A percentile compares a stretch with the other conserved stretches of the same genome.
phyloP scores from a whole-genome alignment of 2,797 vertebrate genomes.

The Melanotaenia maccullochi region DNA sequence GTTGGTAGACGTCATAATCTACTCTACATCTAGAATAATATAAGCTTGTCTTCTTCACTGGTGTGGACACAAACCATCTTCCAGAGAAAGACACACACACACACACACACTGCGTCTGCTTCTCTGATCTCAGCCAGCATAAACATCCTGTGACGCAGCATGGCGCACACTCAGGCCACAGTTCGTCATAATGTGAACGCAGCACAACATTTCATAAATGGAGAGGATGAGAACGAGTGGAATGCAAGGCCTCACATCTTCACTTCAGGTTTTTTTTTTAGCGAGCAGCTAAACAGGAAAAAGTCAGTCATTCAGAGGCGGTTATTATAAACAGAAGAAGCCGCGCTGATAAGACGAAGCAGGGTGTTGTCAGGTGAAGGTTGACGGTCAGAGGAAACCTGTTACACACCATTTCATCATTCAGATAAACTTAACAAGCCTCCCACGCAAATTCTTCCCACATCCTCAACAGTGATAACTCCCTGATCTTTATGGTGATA shows the following conservation, averaged over 20 bases:
- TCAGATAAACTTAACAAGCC: constrained; percentile 17
- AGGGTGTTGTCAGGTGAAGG: constrained; percentile 45
- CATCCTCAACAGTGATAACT: constrained; percentile 12
- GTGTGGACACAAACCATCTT: constrained; percentile 16
- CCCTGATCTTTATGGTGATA: not conserved
- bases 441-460: constrained; percentile 33
- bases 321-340: constrained; percentile 31
- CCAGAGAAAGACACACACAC: not conserved
- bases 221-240: not conserved
- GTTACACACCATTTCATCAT: constrained; percentile 34
- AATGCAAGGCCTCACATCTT: not conserved
- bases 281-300: not conserved
- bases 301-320: constrained; percentile 18
- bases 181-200: constrained; percentile 34
- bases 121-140: constrained; percentile 21
- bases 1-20: constrained; percentile 1
- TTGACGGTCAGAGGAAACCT: constrained; percentile 29
- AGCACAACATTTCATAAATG: not conserved
- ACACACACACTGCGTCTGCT: constrained; percentile 18
- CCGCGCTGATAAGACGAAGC: constrained; percentile 17
- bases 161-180: constrained; percentile 25
- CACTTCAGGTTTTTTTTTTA: not conserved
- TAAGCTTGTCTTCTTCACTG: constrained; percentile 1
- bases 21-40: not conserved
- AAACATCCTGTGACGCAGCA: constrained; percentile 70